Evolutionary conservation across 1,140 invertebrate species (phyloP).

Genomic region (Cyphomyrmex costatus): DNA sequence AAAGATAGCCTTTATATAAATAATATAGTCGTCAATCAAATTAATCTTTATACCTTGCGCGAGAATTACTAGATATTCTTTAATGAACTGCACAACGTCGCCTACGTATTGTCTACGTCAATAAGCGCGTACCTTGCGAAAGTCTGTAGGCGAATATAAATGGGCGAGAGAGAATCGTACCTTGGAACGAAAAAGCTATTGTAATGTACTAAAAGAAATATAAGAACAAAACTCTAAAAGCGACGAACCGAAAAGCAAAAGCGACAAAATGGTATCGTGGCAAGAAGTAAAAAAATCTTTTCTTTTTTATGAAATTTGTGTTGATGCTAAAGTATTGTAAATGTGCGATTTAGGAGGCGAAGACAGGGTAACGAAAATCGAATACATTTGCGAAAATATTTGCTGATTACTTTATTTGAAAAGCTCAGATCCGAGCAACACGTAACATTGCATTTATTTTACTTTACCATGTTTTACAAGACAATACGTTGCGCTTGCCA

Average conservation of each 20-base stretch:
- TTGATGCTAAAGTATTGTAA: not conserved
- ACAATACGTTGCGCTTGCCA: constrained; percentile 71
- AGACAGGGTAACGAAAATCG: constrained; percentile 47
- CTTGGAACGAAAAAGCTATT: not conserved
- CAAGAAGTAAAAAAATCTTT: not conserved
- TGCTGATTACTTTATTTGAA: constrained; percentile 22
- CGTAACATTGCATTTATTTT: constrained; percentile 63
- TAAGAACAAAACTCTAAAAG: not conserved
- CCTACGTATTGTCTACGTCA: constrained; percentile 1
- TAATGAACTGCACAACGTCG: not conserved
- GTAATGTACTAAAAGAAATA: not conserved
- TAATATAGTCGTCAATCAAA: not conserved
- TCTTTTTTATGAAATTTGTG: not conserved
- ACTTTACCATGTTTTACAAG: constrained; percentile 52
- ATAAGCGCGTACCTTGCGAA: constrained; percentile 20
- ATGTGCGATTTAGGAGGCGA: constrained; percentile 17
- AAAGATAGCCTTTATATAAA: not conserved
- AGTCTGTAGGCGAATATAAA: constrained; percentile 38
- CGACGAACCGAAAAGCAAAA: not conserved
- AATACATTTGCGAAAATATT: constrained; percentile 41
- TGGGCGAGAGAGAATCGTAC: constrained; percentile 41
- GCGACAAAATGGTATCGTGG: not conserved
- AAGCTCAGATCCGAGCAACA: not conserved
- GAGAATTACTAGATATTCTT: constrained; percentile 12
- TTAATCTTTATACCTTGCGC: not conserved